These are phyloP conservation scores for Diplodus puntazzo DNA, from an alignment of 2,797 vertebrate species.

Conservation along the genomic window DNA sequence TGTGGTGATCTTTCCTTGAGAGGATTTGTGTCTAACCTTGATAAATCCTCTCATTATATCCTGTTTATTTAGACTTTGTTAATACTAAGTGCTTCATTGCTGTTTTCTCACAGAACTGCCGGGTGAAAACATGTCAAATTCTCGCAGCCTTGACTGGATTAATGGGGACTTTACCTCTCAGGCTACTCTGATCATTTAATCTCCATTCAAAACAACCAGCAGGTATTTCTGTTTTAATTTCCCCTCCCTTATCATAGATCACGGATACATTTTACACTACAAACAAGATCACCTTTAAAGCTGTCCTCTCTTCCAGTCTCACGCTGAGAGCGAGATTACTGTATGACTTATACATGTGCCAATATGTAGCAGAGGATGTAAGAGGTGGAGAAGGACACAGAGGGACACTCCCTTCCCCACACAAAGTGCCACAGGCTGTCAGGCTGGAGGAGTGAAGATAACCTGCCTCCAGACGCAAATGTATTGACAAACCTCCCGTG, in stretches of 20 bases:
- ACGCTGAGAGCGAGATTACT: constrained; percentile 18
- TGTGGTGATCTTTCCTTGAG: neutral
- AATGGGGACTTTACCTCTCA: constrained; percentile 4
- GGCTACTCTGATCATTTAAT: neutral
- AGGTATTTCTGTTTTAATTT: neutral
- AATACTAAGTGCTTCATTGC: neutral
- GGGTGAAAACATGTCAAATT: neutral
- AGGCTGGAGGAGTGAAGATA: constrained; percentile 58
- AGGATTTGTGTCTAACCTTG: constrained; percentile 30
- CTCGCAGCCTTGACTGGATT: constrained; percentile 9
- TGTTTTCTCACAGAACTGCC: constrained; percentile 15
- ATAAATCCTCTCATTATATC: constrained; percentile 1
- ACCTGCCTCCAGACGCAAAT: constrained; percentile 56
- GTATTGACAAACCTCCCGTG: constrained; percentile 65
- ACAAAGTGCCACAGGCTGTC: constrained; percentile 37
- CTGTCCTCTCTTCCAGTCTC: neutral
- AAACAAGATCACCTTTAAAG: constrained; percentile 19
- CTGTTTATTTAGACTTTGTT: neutral
- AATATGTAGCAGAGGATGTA: constrained; percentile 32
- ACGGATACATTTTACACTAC: neutral
- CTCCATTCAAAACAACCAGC: neutral
- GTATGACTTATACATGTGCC: constrained; percentile 1
- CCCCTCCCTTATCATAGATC: neutral
- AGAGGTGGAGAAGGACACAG: constrained; percentile 24
- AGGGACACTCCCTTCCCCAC: constrained; percentile 27